Evolutionary conservation across 1,140 invertebrate genomes (phyloP), one percentile per base, ranked within the genome.

Genomic region (Macrotrachela quadricornifera): DNA sequence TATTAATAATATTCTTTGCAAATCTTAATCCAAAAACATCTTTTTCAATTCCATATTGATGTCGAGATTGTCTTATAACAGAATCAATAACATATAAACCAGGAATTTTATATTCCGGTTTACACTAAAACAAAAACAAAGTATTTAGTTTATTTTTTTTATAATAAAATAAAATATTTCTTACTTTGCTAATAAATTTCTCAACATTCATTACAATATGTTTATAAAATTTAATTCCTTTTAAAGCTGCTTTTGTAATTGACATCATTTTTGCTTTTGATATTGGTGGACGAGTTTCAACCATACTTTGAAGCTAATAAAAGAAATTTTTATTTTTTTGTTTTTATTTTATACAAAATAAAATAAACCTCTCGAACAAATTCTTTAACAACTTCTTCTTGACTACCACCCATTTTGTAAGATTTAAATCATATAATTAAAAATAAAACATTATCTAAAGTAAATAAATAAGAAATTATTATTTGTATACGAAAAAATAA

Each of bases 71-170:
- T 13, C 92, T 74, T 14, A 99, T 86, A 61, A 99, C 95, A 6
- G 88, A 94, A 73, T 99, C 92, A 64, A 99, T 94, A 30, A 99
- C 90, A 74, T 97, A 99, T 47, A 97, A 72, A 39, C 88, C 91
- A 56, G 90, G 87, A 57, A 97, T 82, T 79, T 97, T 97, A 70
- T 94, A 95, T 69, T 96, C 91, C 45, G 85, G 78, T 65, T 88
- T 87, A 73, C 88, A 95, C 79, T 82, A 67, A 44, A 17, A 45
- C 12, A 45, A 21, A 15, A 42, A 50, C 42, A 46, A 56, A 11
- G 21, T 49, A 36, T 16, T 38, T 44, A 18, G 10, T 10, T 13
- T 54, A 37, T 47, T 15, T 37, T 37, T 9, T 41, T 41, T 6
- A 50, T 44, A 41, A 13, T n/a, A n/a, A n/a, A n/a, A n/a, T n/a